Evolutionary conservation across 2,888 invertebrate genomes (phyloP).

Genomic region (Pheosia tremula): DNA sequence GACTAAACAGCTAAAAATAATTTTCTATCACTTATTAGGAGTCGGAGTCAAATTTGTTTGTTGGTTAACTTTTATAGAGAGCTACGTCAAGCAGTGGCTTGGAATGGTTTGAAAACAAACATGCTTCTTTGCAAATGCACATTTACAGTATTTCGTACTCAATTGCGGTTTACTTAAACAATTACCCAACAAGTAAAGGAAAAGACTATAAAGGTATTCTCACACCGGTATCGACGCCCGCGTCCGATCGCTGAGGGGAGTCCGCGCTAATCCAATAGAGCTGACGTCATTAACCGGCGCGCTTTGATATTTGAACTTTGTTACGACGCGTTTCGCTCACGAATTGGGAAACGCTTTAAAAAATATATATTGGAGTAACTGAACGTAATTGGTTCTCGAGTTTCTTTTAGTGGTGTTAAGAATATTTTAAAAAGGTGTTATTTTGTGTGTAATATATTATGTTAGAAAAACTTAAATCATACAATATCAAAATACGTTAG

Average conservation of each 20-base stretch:
- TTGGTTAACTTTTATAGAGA: too few species aligned
- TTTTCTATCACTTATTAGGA: too few species aligned
- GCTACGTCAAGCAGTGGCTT: too few species aligned
- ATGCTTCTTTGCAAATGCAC: not conserved
- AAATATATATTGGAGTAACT: conserved; percentile 5
- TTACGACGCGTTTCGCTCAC: conserved; percentile 5
- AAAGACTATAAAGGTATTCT: conserved; percentile 13
- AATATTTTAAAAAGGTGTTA: too few species aligned
- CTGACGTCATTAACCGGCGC: conserved; percentile 19
- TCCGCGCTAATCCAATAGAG: conserved; percentile 17
- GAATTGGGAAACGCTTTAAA: conserved; percentile 4
- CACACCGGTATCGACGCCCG: conserved; percentile 6
- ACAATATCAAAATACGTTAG: too few species aligned
- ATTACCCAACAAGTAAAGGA: not conserved
- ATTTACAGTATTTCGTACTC: not conserved
- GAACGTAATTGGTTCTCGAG: not conserved
- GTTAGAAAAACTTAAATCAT: too few species aligned
- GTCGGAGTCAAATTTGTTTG: too few species aligned
- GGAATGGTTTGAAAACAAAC: too few species aligned
- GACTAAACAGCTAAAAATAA: too few species aligned
- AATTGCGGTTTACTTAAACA: not conserved
- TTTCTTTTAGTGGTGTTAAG: not conserved
- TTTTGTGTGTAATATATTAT: too few species aligned
- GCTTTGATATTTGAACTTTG: conserved; percentile 19
- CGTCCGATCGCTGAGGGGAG: conserved; percentile 6